Evolutionary conservation across 2,113 vertebrate species (phyloP).

Genomic region (Crypturellus undulatus): DNA sequence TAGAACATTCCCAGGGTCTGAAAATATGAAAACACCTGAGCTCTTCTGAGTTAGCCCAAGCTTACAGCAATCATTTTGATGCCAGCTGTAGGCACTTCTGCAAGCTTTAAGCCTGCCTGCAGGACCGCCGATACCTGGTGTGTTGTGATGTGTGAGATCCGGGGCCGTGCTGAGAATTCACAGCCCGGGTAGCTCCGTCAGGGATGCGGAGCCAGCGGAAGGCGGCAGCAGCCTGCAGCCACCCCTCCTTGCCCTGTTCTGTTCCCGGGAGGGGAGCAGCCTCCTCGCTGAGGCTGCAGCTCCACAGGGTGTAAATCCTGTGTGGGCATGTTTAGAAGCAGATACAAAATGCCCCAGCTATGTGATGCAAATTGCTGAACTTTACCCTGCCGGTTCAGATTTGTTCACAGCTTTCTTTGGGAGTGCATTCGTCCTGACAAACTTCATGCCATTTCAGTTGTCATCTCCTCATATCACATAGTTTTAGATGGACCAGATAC

Average conservation of each 20-base stretch:
- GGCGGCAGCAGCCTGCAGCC: background rate
- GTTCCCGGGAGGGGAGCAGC: background rate
- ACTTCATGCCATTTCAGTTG: background rate
- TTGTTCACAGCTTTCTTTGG: background rate
- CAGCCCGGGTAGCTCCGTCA: background rate
- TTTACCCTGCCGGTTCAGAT: background rate
- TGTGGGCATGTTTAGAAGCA: background rate
- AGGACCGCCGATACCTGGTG: background rate
- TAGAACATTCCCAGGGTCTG: background rate
- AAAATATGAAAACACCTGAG: background rate
- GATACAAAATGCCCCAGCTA: background rate
- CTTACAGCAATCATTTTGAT: background rate
- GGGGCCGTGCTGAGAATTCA: background rate
- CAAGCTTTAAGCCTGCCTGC: background rate
- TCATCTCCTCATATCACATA: background rate
- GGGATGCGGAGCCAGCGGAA: background rate
- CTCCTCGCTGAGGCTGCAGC: background rate
- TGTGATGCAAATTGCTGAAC: background rate
- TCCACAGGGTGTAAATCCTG: background rate
- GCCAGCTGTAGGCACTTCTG: background rate
- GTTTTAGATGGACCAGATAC: background rate
- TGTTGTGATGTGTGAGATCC: background rate
- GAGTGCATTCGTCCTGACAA: background rate
- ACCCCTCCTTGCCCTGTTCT: background rate
- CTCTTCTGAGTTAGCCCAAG: background rate